Percentiles rank a stretch among this genome's conserved stretches.
These are phyloP conservation scores for Kryptolebias marmoratus DNA, from an alignment of 2,113 vertebrate genomes.

Conservation along the genomic window DNA sequence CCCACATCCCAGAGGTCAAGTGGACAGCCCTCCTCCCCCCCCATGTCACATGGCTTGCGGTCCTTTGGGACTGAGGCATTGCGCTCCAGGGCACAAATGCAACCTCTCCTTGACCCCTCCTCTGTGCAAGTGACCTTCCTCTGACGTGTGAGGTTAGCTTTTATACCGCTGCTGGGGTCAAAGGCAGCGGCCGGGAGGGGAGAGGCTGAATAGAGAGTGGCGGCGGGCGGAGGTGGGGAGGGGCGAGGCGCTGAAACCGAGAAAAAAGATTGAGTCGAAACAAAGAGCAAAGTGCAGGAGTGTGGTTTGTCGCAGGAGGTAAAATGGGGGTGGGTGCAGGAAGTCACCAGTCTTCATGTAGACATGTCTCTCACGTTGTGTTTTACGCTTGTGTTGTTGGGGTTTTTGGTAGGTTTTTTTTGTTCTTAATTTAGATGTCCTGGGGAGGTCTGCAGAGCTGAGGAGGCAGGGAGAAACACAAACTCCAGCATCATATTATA, in stretches of 20 bases:
- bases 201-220: conserved; percentile 35
- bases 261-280: not conserved
- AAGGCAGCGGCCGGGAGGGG: conserved; percentile 59
- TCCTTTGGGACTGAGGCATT: conserved; percentile 56
- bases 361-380: conserved; percentile 55
- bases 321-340: conserved; percentile 36
- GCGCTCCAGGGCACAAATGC: conserved; percentile 41
- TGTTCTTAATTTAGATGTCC: conserved; percentile 23
- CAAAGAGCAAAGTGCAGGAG: conserved; percentile 17
- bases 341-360: conserved; percentile 53
- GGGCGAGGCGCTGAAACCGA: not conserved
- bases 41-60: conserved; percentile 55
- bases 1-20: conserved; percentile 50
- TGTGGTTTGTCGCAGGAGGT: conserved; percentile 12
- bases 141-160: conserved; percentile 66
- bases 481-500: too few relatives aligned
- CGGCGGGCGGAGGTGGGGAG: not conserved
- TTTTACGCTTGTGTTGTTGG: conserved; percentile 29
- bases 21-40: conserved; percentile 24
- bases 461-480: conserved; percentile 30
- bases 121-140: conserved; percentile 65
- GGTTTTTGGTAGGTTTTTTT: not conserved
- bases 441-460: conserved; percentile 42
- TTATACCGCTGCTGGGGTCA: conserved; percentile 66
- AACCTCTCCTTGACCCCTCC: conserved; percentile 73